Base-by-base conservation (phyloP, 2,797 vertebrate species). In the Tamandua tetradactyla region DNA sequence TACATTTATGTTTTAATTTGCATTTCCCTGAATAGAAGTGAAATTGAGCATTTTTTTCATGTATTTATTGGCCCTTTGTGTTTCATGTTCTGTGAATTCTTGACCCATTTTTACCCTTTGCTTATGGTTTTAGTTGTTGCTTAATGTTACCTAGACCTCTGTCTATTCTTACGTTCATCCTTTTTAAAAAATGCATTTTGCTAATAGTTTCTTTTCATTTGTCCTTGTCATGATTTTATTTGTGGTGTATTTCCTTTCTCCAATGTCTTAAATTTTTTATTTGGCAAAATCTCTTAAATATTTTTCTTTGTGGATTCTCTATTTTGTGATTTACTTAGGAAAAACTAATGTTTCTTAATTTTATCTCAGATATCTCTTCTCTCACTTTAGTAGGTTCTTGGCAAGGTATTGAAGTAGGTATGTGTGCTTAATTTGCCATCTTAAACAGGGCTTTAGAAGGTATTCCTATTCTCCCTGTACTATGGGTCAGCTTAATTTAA, bases 21-120 rank as follows among this genome's bases (percentile, higher is more conserved):
- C 5, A 72, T 82, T 93, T 93, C 15, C 49, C 35, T 81, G 35
- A 79, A 86, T 91, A 86, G 13, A 89, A 95, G 81, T 61, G 61
- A 61, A 47, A 3, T 71, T 71, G 37, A 79, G 52, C 52, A 7
- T 87, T 27, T 75, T 75, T 75, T 35, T 40, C 66, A 37, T 76
- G 5, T 81, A 25, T 47, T 47, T 80, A 49, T 83, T 90, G 35
- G 47, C 27, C 25, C 17, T 90, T 71, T 88, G 7, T 84, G n/a
- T 62, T 93, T 91, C 37, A 66, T 40, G 44, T 13, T 84, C 69
- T 93, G 35, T 69, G 23, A 87, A 93, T 61, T 87, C 35, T 40
- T 75, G 59, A 72, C 25, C 32, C 23, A 1, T 61, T 64, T 72
- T 35, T 90, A n/a, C 17, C 42, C 47, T 87, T 90, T 87, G 35